These are phyloP conservation scores for Parapsyche elsis DNA, from an alignment of 1,140 invertebrate genomes.

Conservation along the genomic window DNA sequence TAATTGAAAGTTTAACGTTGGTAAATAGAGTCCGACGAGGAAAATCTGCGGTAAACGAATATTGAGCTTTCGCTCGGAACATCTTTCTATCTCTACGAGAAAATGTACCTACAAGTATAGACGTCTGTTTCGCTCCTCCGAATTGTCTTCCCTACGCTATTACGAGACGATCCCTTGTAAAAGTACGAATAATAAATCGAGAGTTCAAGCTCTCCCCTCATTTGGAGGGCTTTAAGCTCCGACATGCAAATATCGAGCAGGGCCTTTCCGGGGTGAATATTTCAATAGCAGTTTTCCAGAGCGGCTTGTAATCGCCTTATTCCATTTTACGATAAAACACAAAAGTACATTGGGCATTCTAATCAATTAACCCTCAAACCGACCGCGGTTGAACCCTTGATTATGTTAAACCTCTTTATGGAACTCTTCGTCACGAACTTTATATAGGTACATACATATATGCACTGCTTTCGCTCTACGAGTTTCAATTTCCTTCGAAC, in stretches of 20 bases:
- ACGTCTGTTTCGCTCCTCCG: too few relatives aligned
- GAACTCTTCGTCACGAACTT: not conserved
- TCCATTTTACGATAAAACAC: not conserved
- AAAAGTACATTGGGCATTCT: not conserved
- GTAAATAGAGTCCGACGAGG: too few relatives aligned
- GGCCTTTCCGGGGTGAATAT: not conserved
- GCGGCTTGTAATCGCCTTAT: not conserved
- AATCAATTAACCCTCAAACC: not conserved
- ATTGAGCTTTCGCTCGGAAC: too few relatives aligned
- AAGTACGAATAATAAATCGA: conserved; percentile 6
- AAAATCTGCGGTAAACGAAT: too few relatives aligned
- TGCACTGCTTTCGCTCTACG: too few relatives aligned
- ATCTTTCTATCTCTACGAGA: too few relatives aligned
- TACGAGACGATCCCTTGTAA: not conserved
- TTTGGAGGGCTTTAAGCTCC: not conserved
- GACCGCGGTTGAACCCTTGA: not conserved
- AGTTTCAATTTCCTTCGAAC: too few relatives aligned
- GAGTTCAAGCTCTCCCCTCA: not conserved
- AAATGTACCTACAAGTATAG: too few relatives aligned
- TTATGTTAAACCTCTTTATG: not conserved
- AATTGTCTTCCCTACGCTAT: too few relatives aligned
- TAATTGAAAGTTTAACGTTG: too few relatives aligned
- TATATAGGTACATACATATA: too few relatives aligned
- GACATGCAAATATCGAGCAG: not conserved
- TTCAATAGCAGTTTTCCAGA: not conserved